Percentiles rank a stretch among this genome's conserved stretches.
phyloP scores from a whole-genome alignment of 2,888 invertebrate genomes.

The Lapara coniferarum region DNA sequence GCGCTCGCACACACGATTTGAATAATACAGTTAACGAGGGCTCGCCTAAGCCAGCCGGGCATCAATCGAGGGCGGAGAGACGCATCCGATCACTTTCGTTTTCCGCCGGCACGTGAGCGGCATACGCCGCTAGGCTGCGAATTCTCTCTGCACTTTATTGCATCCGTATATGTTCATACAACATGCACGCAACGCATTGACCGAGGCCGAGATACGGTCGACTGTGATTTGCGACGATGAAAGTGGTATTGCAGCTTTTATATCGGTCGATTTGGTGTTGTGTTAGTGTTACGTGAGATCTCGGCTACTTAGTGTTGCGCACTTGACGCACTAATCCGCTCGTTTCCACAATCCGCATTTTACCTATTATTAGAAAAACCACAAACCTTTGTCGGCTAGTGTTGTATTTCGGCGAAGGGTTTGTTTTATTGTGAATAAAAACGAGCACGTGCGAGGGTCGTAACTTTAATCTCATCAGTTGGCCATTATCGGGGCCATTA shows the following conservation, averaged over 20 bases:
- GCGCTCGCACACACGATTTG: conserved; percentile 66
- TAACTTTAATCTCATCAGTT: conserved; percentile 71
- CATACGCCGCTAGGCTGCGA: conserved; percentile 75
- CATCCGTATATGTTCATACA: conserved; percentile 81
- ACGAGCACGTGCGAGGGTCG: conserved; percentile 58
- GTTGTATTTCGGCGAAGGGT: conserved; percentile 9
- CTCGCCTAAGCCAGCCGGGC: conserved; percentile 69
- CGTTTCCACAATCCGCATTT: conserved; percentile 4
- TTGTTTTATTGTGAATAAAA: conserved; percentile 34
- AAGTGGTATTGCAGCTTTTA: conserved; percentile 83
- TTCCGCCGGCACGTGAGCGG: conserved; percentile 76
- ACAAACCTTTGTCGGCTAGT: not conserved
- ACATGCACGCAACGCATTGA: conserved; percentile 80
- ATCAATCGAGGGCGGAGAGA: conserved; percentile 78
- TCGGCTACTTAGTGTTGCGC: conserved; percentile 46
- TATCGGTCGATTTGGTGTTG: conserved; percentile 78
- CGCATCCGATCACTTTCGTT: conserved; percentile 81
- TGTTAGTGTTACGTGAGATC: conserved; percentile 73
- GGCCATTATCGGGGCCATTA: conserved; percentile 73
- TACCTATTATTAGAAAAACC: not conserved
- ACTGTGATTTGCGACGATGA: conserved; percentile 82
- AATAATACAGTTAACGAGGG: conserved; percentile 77
- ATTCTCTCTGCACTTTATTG: conserved; percentile 80
- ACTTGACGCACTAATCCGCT: conserved; percentile 23
- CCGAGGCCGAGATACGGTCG: conserved; percentile 80